Conservation (phyloP, 2,113 vertebrate genomes). For the Bufo gargarizans region DNA sequence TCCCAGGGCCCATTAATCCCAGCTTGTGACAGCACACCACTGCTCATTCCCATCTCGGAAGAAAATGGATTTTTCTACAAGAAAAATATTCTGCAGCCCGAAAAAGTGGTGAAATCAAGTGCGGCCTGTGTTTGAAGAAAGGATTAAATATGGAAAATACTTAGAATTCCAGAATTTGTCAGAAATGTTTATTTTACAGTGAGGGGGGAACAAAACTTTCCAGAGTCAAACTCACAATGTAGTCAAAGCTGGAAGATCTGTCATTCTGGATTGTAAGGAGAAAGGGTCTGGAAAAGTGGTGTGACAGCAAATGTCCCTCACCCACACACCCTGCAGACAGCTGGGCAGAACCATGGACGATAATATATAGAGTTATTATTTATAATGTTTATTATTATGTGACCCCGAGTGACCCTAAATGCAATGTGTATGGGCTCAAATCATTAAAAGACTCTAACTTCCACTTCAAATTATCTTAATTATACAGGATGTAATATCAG, state of each 20-base stretch:
- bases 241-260: neutral
- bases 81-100: conserved; percentile 1
- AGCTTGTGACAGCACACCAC: conserved; percentile 32
- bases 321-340: too few species aligned
- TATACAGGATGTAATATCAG: too few species aligned
- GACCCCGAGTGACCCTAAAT: too few species aligned
- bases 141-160: conserved; percentile 52
- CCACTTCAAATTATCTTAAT: too few species aligned
- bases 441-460: too few species aligned
- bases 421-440: too few species aligned
- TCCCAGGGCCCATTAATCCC: neutral
- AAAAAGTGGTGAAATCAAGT: neutral
- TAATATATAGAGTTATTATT: too few species aligned
- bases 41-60: neutral
- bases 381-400: too few species aligned
- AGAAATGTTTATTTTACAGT: conserved; percentile 56
- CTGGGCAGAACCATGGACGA: too few species aligned
- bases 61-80: conserved; percentile 6
- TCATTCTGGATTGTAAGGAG: neutral
- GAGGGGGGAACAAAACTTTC: conserved; percentile 14
- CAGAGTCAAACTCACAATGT: conserved; percentile 19
- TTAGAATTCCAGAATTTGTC: conserved; percentile 55
- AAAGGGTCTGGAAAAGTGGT: neutral
- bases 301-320: neutral
- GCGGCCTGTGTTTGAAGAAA: conserved; percentile 44